These are phyloP conservation scores for Drosophila kepulauana DNA, from an alignment of 1,140 invertebrate genomes.

Conservation along the genomic window DNA sequence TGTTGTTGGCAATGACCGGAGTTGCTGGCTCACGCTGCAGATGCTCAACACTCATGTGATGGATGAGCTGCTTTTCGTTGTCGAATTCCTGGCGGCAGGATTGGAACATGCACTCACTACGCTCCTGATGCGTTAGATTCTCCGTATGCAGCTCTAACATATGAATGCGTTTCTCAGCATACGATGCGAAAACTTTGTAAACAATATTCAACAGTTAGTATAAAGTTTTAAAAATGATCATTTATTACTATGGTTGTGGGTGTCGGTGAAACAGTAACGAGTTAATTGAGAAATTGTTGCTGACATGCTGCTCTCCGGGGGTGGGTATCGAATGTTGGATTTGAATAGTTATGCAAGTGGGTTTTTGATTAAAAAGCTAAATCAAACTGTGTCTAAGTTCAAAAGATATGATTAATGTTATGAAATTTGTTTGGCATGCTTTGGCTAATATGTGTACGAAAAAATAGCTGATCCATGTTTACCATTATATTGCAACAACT, in stretches of 20 bases:
- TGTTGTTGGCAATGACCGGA: constrained; percentile 75
- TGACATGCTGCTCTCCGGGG: constrained; percentile 60
- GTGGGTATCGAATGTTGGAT: constrained; percentile 32
- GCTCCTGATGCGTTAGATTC: constrained; percentile 74
- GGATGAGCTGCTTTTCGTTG: constrained; percentile 60
- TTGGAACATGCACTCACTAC: constrained; percentile 77
- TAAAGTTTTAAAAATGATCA: background rate
- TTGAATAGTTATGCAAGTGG: constrained; percentile 49
- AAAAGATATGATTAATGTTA: background rate
- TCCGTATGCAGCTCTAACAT: constrained; percentile 76
- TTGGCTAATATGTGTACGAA: constrained; percentile 59
- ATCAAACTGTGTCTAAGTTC: constrained; percentile 1
- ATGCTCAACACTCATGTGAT: constrained; percentile 69
- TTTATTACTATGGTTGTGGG: background rate
- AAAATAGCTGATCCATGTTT: constrained; percentile 65
- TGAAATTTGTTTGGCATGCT: constrained; percentile 48
- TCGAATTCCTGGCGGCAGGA: constrained; percentile 67
- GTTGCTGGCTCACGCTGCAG: constrained; percentile 43
- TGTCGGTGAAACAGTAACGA: background rate
- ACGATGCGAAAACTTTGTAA: constrained; percentile 69
- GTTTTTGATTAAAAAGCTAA: constrained; percentile 8
- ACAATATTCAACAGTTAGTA: background rate
- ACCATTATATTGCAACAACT: constrained; percentile 60
- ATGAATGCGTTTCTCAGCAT: constrained; percentile 75
- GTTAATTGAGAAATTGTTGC: constrained; percentile 11